phyloP scores from a whole-genome alignment of 2,113 vertebrate genomes.

The Rhinoderma darwinii region DNA sequence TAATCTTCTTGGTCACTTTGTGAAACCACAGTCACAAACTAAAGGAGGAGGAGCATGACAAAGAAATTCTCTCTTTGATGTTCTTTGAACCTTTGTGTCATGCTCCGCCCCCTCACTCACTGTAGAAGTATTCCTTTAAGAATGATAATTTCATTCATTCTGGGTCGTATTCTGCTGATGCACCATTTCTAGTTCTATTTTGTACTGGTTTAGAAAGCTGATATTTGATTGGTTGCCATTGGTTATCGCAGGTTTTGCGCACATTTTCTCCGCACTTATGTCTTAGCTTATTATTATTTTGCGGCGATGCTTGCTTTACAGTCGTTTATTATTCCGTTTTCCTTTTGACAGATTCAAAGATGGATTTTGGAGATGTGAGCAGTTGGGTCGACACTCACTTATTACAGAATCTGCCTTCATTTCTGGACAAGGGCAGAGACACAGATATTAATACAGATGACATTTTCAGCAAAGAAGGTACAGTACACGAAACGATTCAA shows the following conservation, averaged over 20 bases:
- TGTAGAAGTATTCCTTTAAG: too few relatives aligned
- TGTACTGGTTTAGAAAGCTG: not conserved
- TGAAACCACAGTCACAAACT: too few relatives aligned
- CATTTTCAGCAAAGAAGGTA: constrained; percentile 66
- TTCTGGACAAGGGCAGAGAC: constrained; percentile 28
- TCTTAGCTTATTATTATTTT: not conserved
- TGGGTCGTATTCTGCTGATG: not conserved
- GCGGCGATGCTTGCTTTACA: not conserved
- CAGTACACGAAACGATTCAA: not conserved
- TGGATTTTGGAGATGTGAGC: constrained; percentile 48
- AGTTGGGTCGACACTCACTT: constrained; percentile 52
- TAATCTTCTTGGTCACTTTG: too few relatives aligned
- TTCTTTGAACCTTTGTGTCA: too few relatives aligned
- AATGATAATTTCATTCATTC: too few relatives aligned
- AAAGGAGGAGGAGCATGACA: too few relatives aligned
- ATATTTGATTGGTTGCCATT: not conserved
- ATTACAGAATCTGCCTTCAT: constrained; percentile 60
- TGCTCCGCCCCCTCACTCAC: too few relatives aligned
- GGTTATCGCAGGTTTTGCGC: not conserved
- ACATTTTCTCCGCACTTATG: not conserved
- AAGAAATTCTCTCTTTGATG: too few relatives aligned
- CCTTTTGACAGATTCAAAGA: constrained; percentile 35
- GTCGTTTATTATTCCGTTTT: constrained; percentile 33
- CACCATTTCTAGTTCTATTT: not conserved
- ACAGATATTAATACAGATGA: not conserved